Conservation (phyloP, 2,888 invertebrate species). For the Catocala sponsa region DNA sequence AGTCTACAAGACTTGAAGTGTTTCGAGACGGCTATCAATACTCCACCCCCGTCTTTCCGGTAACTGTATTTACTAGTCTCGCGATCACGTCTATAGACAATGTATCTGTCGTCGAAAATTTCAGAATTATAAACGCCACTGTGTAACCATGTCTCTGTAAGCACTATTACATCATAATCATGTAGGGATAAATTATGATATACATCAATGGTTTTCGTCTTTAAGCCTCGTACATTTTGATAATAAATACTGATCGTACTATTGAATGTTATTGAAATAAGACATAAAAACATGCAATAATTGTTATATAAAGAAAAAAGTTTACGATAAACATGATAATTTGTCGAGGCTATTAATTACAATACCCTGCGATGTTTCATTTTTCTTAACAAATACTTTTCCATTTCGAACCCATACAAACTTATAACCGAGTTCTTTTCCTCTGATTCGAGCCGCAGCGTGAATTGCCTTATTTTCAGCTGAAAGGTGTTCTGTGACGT, state of each 20-base stretch:
- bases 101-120: too few species aligned
- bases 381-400: constrained; percentile 8
- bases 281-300: neutral
- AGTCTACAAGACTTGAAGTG: too few species aligned
- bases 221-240: too few species aligned
- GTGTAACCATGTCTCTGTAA: too few species aligned
- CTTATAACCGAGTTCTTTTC: too few species aligned
- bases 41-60: too few species aligned
- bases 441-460: too few species aligned
- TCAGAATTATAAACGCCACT: too few species aligned
- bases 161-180: neutral
- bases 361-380: neutral
- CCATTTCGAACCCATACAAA: too few species aligned
- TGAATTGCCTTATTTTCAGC: neutral
- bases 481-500: neutral
- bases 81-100: too few species aligned
- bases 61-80: too few species aligned
- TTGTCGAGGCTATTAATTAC: neutral
- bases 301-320: neutral
- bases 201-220: neutral
- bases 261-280: neutral
- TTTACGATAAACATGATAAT: neutral
- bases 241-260: neutral
- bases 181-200: neutral
- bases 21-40: too few species aligned